Conservation (phyloP, 2,888 invertebrate genomes). For the Ectemnius cavifrons region DNA sequence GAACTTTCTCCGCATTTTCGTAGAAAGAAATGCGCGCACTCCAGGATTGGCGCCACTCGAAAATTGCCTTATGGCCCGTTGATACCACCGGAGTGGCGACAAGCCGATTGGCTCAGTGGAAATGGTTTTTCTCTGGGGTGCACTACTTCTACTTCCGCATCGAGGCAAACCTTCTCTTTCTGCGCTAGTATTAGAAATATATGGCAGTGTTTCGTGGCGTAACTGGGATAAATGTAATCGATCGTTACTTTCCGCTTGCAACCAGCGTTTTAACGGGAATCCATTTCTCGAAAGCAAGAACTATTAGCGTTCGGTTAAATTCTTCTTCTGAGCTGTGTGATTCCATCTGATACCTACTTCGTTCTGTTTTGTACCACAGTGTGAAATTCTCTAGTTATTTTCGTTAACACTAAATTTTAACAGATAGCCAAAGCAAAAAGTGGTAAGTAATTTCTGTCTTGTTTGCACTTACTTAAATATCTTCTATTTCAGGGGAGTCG, state of each 20-base stretch:
- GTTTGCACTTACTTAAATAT: no score
- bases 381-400: no score
- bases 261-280: neutral
- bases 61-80: conserved; percentile 52
- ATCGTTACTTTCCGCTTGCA: conserved; percentile 33
- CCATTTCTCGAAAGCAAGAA: neutral
- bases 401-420: no score
- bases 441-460: no score
- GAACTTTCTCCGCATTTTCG: no score
- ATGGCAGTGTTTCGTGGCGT: conserved; percentile 42
- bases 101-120: conserved; percentile 51
- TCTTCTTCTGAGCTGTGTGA: no score
- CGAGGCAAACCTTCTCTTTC: conserved; percentile 1
- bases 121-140: conserved; percentile 42
- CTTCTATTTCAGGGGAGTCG: no score
- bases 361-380: no score
- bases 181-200: conserved; percentile 10
- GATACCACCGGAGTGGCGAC: conserved; percentile 43
- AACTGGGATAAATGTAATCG: conserved; percentile 47
- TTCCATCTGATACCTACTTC: no score
- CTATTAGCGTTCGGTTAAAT: no score
- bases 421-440: no score
- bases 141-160: conserved; percentile 22
- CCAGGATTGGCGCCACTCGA: conserved; percentile 23
- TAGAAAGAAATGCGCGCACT: neutral